Evolutionary conservation across 2,797 vertebrate genomes (phyloP), one percentile per base, ranked within the genome.

Genomic region (Pterois miles): DNA sequence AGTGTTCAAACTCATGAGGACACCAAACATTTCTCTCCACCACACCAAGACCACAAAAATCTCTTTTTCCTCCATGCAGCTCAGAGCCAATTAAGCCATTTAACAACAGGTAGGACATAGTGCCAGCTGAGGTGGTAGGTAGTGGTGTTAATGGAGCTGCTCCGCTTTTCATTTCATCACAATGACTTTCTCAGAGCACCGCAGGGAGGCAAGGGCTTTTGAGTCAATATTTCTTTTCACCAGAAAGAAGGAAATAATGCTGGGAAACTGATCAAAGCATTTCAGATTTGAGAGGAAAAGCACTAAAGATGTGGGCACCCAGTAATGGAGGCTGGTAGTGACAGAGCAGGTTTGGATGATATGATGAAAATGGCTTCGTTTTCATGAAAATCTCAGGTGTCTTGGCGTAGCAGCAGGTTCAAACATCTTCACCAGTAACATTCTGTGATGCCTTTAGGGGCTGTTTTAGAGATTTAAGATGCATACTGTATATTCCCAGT

Each of bases 101-200:
- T 86, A 86, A 89, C 81, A 85, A 89, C 83, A 88, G 71, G 87
- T 77, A 68, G 70, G 70, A 63, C 75, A 81, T 40, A 58, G 56
- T 58, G 86, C 66, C 66, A 73, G 76, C 74, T 62, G 83, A 84
- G 85, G n/a, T n/a, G n/a, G n/a, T 81, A 86, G 80, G 81, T 80
- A 75, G 46, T 22, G 43, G 67, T 80, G 62, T 78, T 88, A 88
- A 89, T 88, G 78, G 88, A 79, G 77, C 80, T 40, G 63, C 74
- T 87, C 74, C 63, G 85, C 68, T 86, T 89, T 80, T 82, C 74
- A 85, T 89, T 88, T 86, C 78, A 85, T 89, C 87, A 87, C 84
- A 86, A 81, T 63, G 31, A 70, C 83, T 89, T 80, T 67, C 87
- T 81, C 73, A 2, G 1, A 69, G 59, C 86, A 50, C 79, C 27